Evolutionary conservation across 2,888 invertebrate species (phyloP).

Genomic region (Panopea generosa): DNA sequence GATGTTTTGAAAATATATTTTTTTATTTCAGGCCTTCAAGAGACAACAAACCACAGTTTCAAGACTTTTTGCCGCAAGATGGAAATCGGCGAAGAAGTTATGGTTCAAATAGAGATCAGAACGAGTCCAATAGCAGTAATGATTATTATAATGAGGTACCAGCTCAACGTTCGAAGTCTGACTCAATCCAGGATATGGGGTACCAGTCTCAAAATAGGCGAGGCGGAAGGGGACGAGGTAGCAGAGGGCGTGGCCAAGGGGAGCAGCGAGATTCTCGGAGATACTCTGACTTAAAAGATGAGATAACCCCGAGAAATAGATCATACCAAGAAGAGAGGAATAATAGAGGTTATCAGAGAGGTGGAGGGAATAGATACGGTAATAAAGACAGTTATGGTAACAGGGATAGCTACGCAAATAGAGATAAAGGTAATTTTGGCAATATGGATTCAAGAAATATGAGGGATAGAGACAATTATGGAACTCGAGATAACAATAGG

Average conservation of each 20-base stretch:
- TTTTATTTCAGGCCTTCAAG: constrained; percentile 7
- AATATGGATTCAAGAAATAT: neutral
- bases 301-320: constrained; percentile 18
- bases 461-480: constrained; percentile 11
- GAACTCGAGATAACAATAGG: neutral
- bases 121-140: constrained; percentile 12
- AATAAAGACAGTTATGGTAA: constrained; percentile 28
- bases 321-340: constrained; percentile 14
- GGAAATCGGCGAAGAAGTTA: constrained; percentile 19
- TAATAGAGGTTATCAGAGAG: constrained; percentile 21
- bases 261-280: neutral
- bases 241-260: neutral
- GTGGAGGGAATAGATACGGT: constrained; percentile 13
- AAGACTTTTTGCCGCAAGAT: constrained; percentile 50
- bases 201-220: constrained; percentile 19
- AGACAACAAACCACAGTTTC: constrained; percentile 42
- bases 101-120: constrained; percentile 23
- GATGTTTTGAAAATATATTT: too few relatives aligned
- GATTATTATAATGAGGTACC: constrained; percentile 11
- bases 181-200: constrained; percentile 18
- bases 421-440: constrained; percentile 9
- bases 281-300: constrained; percentile 45
- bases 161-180: constrained; percentile 22
- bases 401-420: constrained; percentile 23
- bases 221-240: constrained; percentile 11